Evolutionary conservation across 1,140 invertebrate species (phyloP), one percentile per base, ranked within the genome.

Genomic region (Tribolium castaneum): DNA sequence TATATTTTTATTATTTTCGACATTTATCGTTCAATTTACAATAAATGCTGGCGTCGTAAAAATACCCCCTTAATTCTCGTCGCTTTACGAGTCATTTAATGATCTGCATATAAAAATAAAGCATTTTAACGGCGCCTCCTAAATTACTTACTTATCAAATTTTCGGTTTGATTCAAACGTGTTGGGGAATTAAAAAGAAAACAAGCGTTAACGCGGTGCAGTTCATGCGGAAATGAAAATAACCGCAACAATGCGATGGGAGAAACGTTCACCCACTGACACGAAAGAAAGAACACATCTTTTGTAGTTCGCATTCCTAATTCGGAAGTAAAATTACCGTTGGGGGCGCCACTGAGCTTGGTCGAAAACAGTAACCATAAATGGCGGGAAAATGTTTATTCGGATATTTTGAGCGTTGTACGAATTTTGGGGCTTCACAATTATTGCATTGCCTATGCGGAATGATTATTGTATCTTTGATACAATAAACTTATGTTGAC

Each of bases 151-250:
- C 59, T 66, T 66, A 66, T 66, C 59, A 35, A 66, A 66, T 66
- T 66, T 30, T 66, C 59, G 59, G 59, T 66, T 35, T 25, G 35
- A 66, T 66, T 66, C 10, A 50, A 50, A 50, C 3, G 16, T 13
- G 71, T 52, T 12, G 13, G 25, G 49, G 50, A 73, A 51, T 73
- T 54, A 52, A 73, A 73, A 72, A 72, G 14, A 52, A 73, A 73
- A 54, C 50, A 73, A 73, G 49, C 71, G 49, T 54, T 73, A 54
- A 73, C 71, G 50, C 12, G n/a, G 30, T 66, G 59, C 59, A 66
- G 71, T 73, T 73, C 71, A 73, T 73, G 71, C 71, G 71, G 71
- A 52, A 73, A 73, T 73, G 71, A 73, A 73, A 73, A 73, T 52
- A 73, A 73, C 71, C 50, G 6, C 71, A 51, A 51, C 49, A 73